Conservation (phyloP, 1,140 invertebrate genomes). For the Laupala kohalensis region DNA sequence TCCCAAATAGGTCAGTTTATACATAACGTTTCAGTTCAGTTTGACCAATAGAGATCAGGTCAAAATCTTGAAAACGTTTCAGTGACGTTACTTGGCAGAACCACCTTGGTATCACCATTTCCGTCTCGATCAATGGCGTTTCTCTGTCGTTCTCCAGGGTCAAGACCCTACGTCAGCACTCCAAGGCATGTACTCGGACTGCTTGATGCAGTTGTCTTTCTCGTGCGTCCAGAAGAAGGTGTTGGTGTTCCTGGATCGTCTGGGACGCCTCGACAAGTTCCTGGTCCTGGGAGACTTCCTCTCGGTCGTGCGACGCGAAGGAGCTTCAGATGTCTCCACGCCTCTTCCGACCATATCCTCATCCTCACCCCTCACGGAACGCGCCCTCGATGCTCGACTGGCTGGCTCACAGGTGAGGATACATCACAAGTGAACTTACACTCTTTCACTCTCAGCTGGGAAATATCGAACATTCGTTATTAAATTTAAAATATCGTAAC, state of each 20-base stretch:
- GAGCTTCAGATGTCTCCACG: not conserved
- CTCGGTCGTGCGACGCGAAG: conserved; percentile 20
- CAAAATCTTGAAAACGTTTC: too few species aligned
- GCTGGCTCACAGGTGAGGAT: not conserved
- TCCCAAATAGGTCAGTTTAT: too few species aligned
- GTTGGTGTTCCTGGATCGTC: conserved; percentile 18
- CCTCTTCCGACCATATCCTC: too few species aligned
- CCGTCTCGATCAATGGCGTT: too few species aligned
- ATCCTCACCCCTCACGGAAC: conserved; percentile 18
- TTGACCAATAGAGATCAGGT: too few species aligned
- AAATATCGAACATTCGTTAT: too few species aligned
- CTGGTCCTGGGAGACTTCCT: conserved; percentile 19
- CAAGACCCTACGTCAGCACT: conserved; percentile 14
- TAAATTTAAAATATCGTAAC: too few species aligned
- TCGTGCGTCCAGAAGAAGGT: conserved; percentile 21
- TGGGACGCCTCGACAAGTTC: conserved; percentile 17
- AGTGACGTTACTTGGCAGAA: too few species aligned
- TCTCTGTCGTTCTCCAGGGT: not conserved
- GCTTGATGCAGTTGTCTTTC: conserved; percentile 18
- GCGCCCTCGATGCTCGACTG: conserved; percentile 16
- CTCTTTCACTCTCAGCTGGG: too few species aligned
- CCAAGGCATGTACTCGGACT: conserved; percentile 19
- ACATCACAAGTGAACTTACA: too few species aligned
- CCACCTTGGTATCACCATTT: too few species aligned
- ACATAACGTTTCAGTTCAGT: too few species aligned